Evolutionary conservation across 2,797 vertebrate genomes (phyloP).

Genomic region (Eulemur coronatus): DNA sequence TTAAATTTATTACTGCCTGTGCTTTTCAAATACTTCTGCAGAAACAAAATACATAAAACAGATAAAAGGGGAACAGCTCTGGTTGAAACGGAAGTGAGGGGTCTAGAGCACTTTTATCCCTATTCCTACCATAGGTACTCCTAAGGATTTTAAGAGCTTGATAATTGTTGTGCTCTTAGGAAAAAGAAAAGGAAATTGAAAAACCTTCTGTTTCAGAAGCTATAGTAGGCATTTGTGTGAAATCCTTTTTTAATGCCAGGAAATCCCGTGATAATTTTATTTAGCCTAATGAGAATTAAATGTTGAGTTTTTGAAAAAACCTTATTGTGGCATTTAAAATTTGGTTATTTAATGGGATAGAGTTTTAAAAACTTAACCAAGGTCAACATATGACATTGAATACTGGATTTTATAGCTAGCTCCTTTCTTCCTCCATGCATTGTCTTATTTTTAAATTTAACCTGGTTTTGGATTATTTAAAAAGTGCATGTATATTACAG

Average conservation of each 20-base stretch:
- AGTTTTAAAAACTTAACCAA: background rate
- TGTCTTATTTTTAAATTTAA: background rate
- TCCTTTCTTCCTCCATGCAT: background rate
- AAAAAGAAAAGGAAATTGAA: background rate
- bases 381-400: background rate
- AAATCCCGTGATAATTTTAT: background rate
- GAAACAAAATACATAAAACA: background rate
- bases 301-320: background rate
- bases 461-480: background rate
- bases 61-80: background rate
- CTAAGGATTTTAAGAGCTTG: background rate
- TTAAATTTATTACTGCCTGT: background rate
- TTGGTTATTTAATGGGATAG: background rate
- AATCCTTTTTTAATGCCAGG: background rate
- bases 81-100: background rate
- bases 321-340: background rate
- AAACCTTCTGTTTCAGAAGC: background rate
- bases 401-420: background rate
- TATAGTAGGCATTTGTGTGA: background rate
- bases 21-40: background rate
- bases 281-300: background rate
- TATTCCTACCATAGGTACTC: background rate
- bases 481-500: background rate
- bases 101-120: background rate
- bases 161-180: background rate